Evolutionary conservation across 64 coral and sea anemone genomes (phyloP).

Genomic region (Stichodactyla helianthus): DNA sequence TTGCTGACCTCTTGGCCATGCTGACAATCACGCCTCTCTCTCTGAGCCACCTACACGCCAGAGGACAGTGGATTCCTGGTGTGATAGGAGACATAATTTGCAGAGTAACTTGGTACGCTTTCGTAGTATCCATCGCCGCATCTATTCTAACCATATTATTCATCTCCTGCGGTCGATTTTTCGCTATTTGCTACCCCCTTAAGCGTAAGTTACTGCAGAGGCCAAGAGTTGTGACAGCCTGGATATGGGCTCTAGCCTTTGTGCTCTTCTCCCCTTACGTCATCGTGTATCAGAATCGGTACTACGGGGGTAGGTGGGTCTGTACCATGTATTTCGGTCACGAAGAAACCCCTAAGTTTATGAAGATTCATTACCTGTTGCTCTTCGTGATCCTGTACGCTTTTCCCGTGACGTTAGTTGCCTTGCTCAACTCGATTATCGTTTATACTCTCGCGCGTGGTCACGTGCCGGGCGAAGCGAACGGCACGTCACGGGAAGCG

Average conservation of each 20-base stretch:
- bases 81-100: slow-evolving; percentile 41
- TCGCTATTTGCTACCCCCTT: slow-evolving; percentile 60
- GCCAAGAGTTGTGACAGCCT: slow-evolving; percentile 42
- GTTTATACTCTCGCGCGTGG: slow-evolving; percentile 39
- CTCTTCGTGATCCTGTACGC: slow-evolving; percentile 52
- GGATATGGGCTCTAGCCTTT: slow-evolving; percentile 53
- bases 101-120: slow-evolving; percentile 40
- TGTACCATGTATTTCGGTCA: slow-evolving; percentile 14
- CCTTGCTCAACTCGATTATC: slow-evolving; percentile 43
- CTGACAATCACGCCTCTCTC: slow-evolving; percentile 55
- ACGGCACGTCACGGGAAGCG: not conserved
- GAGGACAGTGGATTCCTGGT: slow-evolving; percentile 20
- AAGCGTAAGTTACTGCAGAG: slow-evolving; percentile 43
- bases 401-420: slow-evolving; percentile 36
- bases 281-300: not conserved
- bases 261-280: slow-evolving; percentile 27
- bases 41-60: slow-evolving; percentile 15
- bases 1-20: slow-evolving; percentile 49
- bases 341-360: not conserved
- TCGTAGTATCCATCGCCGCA: slow-evolving; percentile 48
- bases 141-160: slow-evolving; percentile 67
- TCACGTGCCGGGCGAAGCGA: slow-evolving; percentile 45
- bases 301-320: not conserved
- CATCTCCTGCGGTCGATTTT: slow-evolving; percentile 68
- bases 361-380: slow-evolving; percentile 45